These are phyloP conservation scores for Dasypus novemcinctus DNA, from an alignment of 2,113 vertebrate species.

Conservation along the genomic window DNA sequence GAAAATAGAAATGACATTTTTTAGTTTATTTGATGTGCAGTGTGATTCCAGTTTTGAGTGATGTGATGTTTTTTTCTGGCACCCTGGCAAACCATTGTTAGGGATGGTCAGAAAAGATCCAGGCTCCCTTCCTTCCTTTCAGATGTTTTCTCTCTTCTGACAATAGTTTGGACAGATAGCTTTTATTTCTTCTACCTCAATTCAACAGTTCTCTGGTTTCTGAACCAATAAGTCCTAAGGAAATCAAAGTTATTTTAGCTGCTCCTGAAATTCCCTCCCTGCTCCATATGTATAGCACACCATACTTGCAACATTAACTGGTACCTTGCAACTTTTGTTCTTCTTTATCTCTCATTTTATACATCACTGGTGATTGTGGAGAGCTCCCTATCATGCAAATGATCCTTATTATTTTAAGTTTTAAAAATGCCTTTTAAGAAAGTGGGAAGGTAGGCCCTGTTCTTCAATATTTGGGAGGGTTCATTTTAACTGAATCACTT, in stretches of 20 bases:
- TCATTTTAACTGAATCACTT: constrained; percentile 67
- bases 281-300: not conserved
- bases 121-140: not conserved
- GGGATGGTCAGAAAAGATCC: not conserved
- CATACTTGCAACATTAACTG: not conserved
- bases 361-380: not conserved
- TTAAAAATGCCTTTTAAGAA: not conserved
- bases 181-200: not conserved
- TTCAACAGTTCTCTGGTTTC: not conserved
- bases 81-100: not conserved
- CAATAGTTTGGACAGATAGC: not conserved
- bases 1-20: not conserved
- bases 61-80: not conserved
- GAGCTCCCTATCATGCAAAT: not conserved
- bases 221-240: not conserved
- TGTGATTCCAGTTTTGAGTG: not conserved
- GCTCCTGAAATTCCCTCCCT: not conserved
- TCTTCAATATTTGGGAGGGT: constrained; percentile 61
- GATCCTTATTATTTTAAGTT: not conserved
- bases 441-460: constrained; percentile 39
- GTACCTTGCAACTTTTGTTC: not conserved
- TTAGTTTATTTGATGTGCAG: not conserved
- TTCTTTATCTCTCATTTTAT: not conserved
- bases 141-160: constrained; percentile 29
- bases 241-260: not conserved